Base-by-base conservation (phyloP, 2,888 invertebrate species). In the Mythimna lalbum region DNA sequence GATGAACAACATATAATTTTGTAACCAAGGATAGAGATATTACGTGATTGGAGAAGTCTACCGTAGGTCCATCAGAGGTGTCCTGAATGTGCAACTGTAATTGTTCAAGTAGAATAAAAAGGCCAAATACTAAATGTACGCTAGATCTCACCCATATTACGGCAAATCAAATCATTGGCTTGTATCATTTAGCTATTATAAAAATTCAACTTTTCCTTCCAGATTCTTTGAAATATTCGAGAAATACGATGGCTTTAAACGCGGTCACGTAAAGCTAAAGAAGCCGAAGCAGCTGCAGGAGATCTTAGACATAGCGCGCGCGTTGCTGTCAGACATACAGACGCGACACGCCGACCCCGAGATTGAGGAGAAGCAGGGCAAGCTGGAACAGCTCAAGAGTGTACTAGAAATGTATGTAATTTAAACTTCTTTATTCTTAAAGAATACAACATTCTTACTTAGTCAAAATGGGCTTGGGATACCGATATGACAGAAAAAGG, bases 211-310 rank as follows among this genome's bases (percentile, higher is more conserved):
- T 21, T 17, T 21, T 21, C 0, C 12, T 78, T 76, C 23, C 66
- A 99, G 99, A 92, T 99, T 99, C 94, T 99, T 99, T 95, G 99
- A 99, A 90, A 98, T 99, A 87, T 99, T 99, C 94, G 98, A 99
- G 90, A 99, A 99, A 91, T 99, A 99, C 93, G 98, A 99, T 86
- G 99, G 99, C 0, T 98, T 98, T 90, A 98, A 98, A 90, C 98
- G 98, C 77, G 99, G 99, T 0, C 99, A 99, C 90, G 98, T 99
- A 0, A 99, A 99, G 93, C 96, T 99, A 86, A 99, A 99, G 94
- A 97, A 98, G 71, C 99, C 99, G 0, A 99, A 99, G 89, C 99
- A 99, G 90, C 96, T 99, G 80, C 99, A 99, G 91, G 99, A 99
- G 96, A 99, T 99, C 82, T 95, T 99, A 85, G 99, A 99, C 91